Conservation (phyloP, 1,140 invertebrate genomes). For the Drosophila ironensis region DNA sequence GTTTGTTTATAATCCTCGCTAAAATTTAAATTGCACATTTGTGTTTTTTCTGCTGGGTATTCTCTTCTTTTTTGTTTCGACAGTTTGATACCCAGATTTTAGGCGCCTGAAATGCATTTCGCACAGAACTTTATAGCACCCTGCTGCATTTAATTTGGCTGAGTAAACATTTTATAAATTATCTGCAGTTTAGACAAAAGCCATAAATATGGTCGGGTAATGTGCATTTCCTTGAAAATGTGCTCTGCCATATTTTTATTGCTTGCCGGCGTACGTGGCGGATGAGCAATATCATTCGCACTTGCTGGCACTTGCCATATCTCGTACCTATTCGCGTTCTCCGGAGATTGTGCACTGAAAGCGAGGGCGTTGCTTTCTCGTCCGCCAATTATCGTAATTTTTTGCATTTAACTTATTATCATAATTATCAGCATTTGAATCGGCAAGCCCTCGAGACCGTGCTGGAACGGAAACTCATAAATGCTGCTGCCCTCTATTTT, state of each 20-base stretch:
- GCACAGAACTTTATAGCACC: neutral
- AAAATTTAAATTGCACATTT: conserved; percentile 8
- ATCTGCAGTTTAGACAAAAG: conserved; percentile 29
- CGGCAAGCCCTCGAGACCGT: conserved; percentile 4
- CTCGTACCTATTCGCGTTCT: neutral
- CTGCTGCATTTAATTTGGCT: neutral
- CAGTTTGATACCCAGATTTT: too few relatives aligned
- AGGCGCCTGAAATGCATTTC: neutral
- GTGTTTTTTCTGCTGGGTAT: neutral
- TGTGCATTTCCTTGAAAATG: conserved; percentile 39
- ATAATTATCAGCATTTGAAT: conserved; percentile 57
- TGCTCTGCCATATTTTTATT: conserved; percentile 27
- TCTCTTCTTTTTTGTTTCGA: neutral
- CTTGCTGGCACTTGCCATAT: conserved; percentile 13
- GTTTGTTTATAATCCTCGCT: conserved; percentile 15
- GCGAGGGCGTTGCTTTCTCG: conserved; percentile 19
- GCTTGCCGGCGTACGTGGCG: conserved; percentile 33
- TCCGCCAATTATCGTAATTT: conserved; percentile 71
- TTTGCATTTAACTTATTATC: conserved; percentile 66
- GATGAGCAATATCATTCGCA: conserved; percentile 59
- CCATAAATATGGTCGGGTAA: conserved; percentile 27
- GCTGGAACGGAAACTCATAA: conserved; percentile 16
- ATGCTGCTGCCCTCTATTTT: conserved; percentile 24
- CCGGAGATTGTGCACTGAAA: conserved; percentile 4
- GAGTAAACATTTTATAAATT: conserved; percentile 5